Base-by-base conservation (phyloP, 2,888 invertebrate species). In the Drosophila nr. medialis region DNA sequence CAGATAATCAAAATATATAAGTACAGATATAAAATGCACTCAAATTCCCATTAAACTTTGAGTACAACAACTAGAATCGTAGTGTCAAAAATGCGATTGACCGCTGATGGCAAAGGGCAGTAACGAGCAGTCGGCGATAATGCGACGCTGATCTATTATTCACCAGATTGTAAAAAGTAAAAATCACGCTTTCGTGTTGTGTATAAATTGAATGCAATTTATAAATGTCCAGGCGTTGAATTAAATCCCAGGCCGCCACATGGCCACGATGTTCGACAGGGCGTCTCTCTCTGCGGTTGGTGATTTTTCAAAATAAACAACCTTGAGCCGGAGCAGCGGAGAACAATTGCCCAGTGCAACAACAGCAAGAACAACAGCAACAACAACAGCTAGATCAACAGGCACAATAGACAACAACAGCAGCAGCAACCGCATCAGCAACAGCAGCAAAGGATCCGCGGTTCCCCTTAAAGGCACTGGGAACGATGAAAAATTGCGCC, bases 121-220 rank as follows among this genome's bases (percentile, higher is more conserved):
- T 50, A 68, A 49, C 63, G 51, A 55, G 45, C 63, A 59, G 85
- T 68, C 66, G 59, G 81, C 70, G 71, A 81, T 78, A 78, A 76
- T 77, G 73, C 86, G 80, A 81, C 80, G 81, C 89, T 90, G 90
- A 83, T 89, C 83, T 88, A 88, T 86, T 88, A 86, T 90, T 81
- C 81, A 75, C 86, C 64, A 90, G 89, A 86, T 86, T 89, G 90
- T 90, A 90, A 89, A 88, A 86, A 86, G 84, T 90, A 90, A 90
- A 86, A 90, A 90, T 89, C 89, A 80, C 89, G 90, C 89, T 89
- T 90, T 90, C 89, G 90, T 87, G 91, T 90, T 87, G 88, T 89
- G 86, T 91, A 91, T 91, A 92, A 91, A 91, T 91, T 91, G 91
- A 91, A 91, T 91, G 91, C 91, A 92, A 91, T 91, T 91, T 91